A percentile compares a stretch with the other conserved stretches of the same genome.
Evolutionary conservation across 2,113 vertebrate genomes (phyloP).

Genomic region (Thunnus thynnus): DNA sequence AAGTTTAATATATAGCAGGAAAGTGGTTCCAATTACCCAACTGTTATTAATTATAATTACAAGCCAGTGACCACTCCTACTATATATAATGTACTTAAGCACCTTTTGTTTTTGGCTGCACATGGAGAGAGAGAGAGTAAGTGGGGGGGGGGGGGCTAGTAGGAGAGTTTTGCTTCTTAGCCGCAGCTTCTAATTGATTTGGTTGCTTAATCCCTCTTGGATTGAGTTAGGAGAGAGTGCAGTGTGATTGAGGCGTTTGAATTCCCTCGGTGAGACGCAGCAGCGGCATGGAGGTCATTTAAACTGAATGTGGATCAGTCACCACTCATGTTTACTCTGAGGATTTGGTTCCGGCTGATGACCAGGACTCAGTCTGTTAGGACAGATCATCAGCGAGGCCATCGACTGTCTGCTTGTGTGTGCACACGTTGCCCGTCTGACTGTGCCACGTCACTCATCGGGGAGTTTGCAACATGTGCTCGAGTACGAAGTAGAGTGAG

Average conservation of each 20-base stretch:
- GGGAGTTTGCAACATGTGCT: conserved; percentile 5
- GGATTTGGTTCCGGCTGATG: conserved; percentile 67
- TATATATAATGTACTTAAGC: conserved; percentile 48
- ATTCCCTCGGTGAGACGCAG: conserved; percentile 63
- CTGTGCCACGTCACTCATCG: background rate
- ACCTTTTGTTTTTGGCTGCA: conserved; percentile 62
- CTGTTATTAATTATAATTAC: conserved; percentile 55
- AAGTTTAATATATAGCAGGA: background rate
- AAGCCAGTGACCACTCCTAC: conserved; percentile 41
- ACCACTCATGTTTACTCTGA: conserved; percentile 71
- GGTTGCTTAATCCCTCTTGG: conserved; percentile 80
- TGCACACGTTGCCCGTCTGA: conserved; percentile 2
- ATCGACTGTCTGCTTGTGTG: conserved; percentile 64
- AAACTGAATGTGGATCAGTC: conserved; percentile 75
- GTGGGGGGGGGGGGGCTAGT: conserved; percentile 49
- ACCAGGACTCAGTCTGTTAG: conserved; percentile 55
- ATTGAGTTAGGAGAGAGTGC: conserved; percentile 71
- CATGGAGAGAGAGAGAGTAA: conserved; percentile 27
- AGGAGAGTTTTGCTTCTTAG: conserved; percentile 67
- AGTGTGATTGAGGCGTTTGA: conserved; percentile 75
- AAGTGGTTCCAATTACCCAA: conserved; percentile 41
- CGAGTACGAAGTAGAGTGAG: background rate
- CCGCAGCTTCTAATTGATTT: conserved; percentile 82
- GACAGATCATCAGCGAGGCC: conserved; percentile 64
- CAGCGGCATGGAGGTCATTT: conserved; percentile 74